Evolutionary conservation across 2,888 invertebrate genomes (phyloP).

Genomic region (Drosophila pegasa): DNA sequence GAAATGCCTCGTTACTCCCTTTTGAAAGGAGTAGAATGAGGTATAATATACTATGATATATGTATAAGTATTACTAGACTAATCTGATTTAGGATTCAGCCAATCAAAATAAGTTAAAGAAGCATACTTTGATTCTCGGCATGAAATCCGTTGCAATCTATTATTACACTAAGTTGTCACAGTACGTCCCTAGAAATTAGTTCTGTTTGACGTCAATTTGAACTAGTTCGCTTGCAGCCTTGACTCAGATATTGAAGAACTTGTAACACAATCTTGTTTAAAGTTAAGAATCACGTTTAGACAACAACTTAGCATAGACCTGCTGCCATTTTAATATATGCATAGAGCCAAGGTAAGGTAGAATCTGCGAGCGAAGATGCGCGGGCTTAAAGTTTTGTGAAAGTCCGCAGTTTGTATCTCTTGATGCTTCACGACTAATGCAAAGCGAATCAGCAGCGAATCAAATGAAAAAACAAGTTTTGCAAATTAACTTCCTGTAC

Average conservation of each 20-base stretch:
- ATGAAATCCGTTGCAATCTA: neutral
- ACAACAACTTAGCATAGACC: neutral
- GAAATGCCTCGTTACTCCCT: neutral
- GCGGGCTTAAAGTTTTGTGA: slow-evolving; percentile 27
- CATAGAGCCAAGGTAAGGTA: neutral
- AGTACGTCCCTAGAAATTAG: neutral
- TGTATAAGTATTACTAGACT: neutral
- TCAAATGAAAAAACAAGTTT: slow-evolving; percentile 44
- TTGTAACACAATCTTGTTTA: neutral
- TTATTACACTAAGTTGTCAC: neutral
- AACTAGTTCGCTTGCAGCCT: neutral
- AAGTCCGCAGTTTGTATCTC: slow-evolving; percentile 27
- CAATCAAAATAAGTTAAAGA: neutral
- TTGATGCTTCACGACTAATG: slow-evolving; percentile 6
- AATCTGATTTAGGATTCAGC: neutral
- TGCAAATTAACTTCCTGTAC: slow-evolving; percentile 54
- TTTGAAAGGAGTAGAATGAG: neutral
- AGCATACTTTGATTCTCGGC: neutral
- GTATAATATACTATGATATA: neutral
- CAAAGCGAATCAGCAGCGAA: slow-evolving; percentile 23
- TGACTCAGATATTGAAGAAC: slow-evolving; percentile 3
- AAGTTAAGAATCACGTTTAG: neutral
- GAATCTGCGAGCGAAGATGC: slow-evolving; percentile 8
- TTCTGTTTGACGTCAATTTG: neutral
- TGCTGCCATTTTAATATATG: slow-evolving; percentile 1